Evolutionary conservation across 2,888 invertebrate genomes (phyloP), one percentile per base, ranked within the genome.

Genomic region (Sycophila texana): DNA sequence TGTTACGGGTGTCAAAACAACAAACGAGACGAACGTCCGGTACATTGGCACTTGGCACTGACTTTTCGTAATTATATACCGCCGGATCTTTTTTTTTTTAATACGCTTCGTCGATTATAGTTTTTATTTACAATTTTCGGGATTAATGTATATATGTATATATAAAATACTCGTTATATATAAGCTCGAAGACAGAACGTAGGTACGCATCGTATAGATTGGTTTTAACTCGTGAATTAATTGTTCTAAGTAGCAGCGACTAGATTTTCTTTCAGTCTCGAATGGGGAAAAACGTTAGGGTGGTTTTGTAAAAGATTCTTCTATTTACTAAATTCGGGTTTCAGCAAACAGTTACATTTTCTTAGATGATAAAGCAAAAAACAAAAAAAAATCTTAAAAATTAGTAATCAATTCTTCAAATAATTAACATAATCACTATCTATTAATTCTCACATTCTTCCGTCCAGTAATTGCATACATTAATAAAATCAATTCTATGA

Each of bases 91-190:
- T 22, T 22, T 61, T 61, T 30, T 22, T 30, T 26, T 61, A 26
- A 26, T n/a, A n/a, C 26, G 10, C 4, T 61, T n/a, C 47, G 18
- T 47, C 22, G 14, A 63, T 39, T 63, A 63, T 13, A 53, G 2
- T 4, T 39, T 39, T 30, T 63, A 63, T 63, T n/a, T 63, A 63
- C 63, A 63, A 18, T 13, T 63, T n/a, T n/a, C n/a, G 30, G 39
- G 63, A 30, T 63, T 63, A 20, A 3, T 39, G 5, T 57, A 63
- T 63, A 39, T 63, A 63, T 30, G 30, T 39, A 12, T 57, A 63
- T 63, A 39, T 63, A 63, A 63, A 63, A 39, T 63, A 63, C 61
- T 63, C 39, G 61, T 22, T 14, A 53, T 53, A n/a, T 53, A 13
- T n/a, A 53, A 16, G n/a, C n/a, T 14, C n/a, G 16, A 53, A n/a